Conservation (phyloP, 2,113 vertebrate genomes). For the Peromyscus maniculatus region DNA sequence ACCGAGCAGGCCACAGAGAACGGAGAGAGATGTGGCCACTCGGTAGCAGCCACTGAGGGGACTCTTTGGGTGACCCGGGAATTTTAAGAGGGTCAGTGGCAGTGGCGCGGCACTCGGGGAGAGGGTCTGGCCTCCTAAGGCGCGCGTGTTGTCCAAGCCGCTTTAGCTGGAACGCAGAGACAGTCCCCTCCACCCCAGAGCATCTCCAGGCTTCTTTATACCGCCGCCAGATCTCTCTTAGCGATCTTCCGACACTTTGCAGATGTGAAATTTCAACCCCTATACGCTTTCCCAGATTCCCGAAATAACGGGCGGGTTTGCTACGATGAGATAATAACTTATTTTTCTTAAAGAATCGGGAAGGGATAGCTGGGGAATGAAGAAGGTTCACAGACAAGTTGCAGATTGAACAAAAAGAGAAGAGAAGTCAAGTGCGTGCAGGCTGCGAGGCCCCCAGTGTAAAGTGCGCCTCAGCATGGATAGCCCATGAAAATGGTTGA, state of each 20-base stretch:
- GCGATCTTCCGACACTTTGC: neutral
- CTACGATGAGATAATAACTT: neutral
- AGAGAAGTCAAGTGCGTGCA: neutral
- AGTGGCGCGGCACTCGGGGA: neutral
- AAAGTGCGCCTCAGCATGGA: neutral
- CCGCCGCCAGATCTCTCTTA: neutral
- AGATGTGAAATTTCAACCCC: neutral
- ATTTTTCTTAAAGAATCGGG: neutral
- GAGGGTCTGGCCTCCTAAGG: too few species aligned
- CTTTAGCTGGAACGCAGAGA: neutral
- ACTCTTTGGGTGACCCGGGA: neutral
- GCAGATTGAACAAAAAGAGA: neutral
- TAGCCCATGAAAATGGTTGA: rapidly evolving
- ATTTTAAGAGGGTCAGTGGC: neutral
- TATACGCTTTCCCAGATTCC: neutral
- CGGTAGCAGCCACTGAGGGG: neutral
- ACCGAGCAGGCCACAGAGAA: rapidly evolving
- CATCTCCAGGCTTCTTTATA: neutral
- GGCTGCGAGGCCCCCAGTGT: rapidly evolving
- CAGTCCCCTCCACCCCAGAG: neutral
- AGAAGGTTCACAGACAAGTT: neutral
- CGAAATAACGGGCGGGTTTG: neutral
- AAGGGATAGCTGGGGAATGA: neutral
- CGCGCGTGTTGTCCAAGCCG: neutral
- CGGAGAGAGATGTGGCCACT: neutral